Base-by-base conservation (phyloP, 2,888 invertebrate genomes). In the Emmelina monodactyla region DNA sequence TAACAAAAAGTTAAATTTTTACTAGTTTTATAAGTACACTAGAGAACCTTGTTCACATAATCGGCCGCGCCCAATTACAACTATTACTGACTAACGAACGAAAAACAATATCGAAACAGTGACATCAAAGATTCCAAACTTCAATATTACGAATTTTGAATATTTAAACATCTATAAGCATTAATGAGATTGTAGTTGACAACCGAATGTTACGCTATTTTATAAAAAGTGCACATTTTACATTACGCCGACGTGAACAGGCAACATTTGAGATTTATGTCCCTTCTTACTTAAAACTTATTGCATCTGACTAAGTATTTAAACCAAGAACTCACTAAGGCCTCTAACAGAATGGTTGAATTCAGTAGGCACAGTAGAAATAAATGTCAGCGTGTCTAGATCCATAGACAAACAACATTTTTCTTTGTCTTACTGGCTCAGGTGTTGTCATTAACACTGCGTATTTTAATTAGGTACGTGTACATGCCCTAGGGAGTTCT, bases 1-100 rank as follows among this genome's bases (percentile, higher is more conserved):
- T 72, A 78, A 79, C 70, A 67, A 71, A 71, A 72, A 58, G 57
- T 64, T 69, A 55, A 66, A 51, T 68, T 61, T 66, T 63, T 38
- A 63, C 73, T 73, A 29, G 25, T 25, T 25, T 25, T 25, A 78
- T 51, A 73, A 65, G 71, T 65, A 73, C 61, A 53, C 71, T 76
- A 73, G 60, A 61, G 66, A 72, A 71, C 67, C 69, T 62, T 65
- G 67, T 69, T 66, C 64, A 53, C 54, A 60, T 57, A 6, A 59
- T n/a, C 57, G 65, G 60, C 63, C 58, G 65, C 61, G 65, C 58
- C 60, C 60, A 58, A 60, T 53, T 62, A 69, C 59, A 58, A 60
- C 53, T 60, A 55, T 50, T 45, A 41, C 50, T 49, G 64, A 62
- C 44, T 46, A 50, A 44, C 52, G 34, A 49, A 54, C 52, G 44